Evolutionary conservation across 2,797 vertebrate genomes (phyloP).

Genomic region (Denticeps clupeoides): DNA sequence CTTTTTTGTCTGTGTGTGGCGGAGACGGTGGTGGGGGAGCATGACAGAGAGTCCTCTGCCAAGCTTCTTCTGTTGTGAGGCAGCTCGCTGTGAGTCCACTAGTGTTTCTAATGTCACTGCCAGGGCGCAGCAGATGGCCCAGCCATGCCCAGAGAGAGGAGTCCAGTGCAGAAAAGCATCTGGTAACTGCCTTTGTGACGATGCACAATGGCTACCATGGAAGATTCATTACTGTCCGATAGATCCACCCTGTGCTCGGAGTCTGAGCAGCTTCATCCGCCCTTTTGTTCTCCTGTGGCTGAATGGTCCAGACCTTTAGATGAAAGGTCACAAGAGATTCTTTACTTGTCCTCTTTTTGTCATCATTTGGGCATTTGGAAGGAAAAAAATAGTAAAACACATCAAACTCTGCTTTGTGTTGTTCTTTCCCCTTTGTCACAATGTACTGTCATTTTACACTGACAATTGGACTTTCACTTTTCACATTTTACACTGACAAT

Average conservation of each 20-base stretch:
- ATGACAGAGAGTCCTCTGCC: no score
- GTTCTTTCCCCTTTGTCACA: no score
- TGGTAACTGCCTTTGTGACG: constrained; percentile 36
- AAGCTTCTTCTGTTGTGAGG: no score
- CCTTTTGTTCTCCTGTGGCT: constrained; percentile 21
- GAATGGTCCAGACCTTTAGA: constrained; percentile 24
- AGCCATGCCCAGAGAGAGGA: constrained; percentile 18
- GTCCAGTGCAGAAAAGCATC: constrained; percentile 24
- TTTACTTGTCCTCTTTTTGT: constrained; percentile 27
- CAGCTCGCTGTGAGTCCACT: constrained; percentile 3
- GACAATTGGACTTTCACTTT: no score
- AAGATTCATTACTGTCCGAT: constrained; percentile 32
- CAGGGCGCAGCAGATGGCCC: constrained; percentile 32
- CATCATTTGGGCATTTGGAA: no score
- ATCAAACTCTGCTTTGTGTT: no score
- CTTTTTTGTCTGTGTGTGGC: no score
- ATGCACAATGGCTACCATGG: constrained; percentile 33
- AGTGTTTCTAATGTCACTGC: constrained; percentile 25
- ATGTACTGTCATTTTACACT: no score
- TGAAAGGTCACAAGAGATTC: constrained; percentile 33
- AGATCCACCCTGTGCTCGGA: constrained; percentile 15
- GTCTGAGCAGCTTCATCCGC: not conserved
- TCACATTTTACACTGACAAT: no score
- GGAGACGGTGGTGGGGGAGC: no score
- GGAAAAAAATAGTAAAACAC: no score